phyloP scores from a whole-genome alignment of 2,888 invertebrate genomes.

The Hoplodrina blanda region DNA sequence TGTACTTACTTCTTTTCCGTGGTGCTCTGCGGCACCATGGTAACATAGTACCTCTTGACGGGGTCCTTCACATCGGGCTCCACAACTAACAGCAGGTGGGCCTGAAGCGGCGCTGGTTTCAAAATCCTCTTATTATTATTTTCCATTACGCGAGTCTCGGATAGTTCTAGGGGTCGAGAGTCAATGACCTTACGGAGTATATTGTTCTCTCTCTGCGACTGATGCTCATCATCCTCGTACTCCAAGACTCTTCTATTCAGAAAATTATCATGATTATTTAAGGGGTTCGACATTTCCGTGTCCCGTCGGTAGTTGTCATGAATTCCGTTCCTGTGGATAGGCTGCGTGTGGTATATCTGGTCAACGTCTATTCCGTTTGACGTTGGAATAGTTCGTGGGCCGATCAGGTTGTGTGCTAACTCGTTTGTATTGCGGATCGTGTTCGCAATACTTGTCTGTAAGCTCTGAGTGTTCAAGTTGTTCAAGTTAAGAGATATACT shows the following conservation, averaged over 20 bases:
- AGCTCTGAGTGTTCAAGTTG: constrained; percentile 66
- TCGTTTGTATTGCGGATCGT: constrained; percentile 78
- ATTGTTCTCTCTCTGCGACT: constrained; percentile 75
- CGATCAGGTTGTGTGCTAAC: constrained; percentile 82
- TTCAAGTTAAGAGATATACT: constrained; percentile 81
- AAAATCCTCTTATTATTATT: constrained; percentile 80
- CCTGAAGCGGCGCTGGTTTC: constrained; percentile 86
- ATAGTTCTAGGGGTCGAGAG: constrained; percentile 75
- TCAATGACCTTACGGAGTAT: constrained; percentile 76
- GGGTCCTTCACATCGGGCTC: constrained; percentile 81
- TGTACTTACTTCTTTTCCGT: constrained; percentile 92
- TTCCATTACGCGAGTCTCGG: constrained; percentile 81
- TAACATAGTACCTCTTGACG: constrained; percentile 83
- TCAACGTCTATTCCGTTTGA: constrained; percentile 86
- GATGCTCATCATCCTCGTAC: constrained; percentile 84
- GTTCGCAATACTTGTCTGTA: constrained; percentile 79
- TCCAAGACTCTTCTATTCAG: constrained; percentile 82
- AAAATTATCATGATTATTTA: constrained; percentile 83
- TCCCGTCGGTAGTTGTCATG: constrained; percentile 82
- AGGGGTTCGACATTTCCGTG: constrained; percentile 76
- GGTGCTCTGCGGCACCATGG: constrained; percentile 79
- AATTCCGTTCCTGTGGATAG: constrained; percentile 80
- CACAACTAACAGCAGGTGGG: constrained; percentile 81
- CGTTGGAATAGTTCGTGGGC: constrained; percentile 76
- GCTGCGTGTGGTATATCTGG: constrained; percentile 73